Evolutionary conservation across 2,888 invertebrate species (phyloP).

Genomic region (Campoplex capitator): DNA sequence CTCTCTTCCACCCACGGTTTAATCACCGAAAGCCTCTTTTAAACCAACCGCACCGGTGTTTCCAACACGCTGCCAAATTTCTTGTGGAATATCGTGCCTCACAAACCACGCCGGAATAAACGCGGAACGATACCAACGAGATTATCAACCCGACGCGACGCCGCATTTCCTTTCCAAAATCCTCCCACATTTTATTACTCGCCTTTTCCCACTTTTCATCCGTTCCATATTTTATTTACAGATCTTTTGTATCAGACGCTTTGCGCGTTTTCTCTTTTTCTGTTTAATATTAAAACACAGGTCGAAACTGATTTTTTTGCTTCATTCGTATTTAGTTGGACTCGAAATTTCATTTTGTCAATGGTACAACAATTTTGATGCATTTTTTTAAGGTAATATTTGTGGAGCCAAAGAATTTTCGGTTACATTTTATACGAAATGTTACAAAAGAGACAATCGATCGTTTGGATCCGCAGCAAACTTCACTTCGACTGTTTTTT

Average conservation of each 20-base stretch:
- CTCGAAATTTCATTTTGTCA: too few relatives aligned
- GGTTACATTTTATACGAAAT: too few relatives aligned
- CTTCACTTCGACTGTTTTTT: slow-evolving; percentile 29
- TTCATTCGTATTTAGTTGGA: too few relatives aligned
- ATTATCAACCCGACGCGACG: slow-evolving; percentile 61
- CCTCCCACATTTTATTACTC: slow-evolving; percentile 20
- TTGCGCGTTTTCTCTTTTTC: background rate
- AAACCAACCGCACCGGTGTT: slow-evolving; percentile 44
- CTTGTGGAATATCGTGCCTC: slow-evolving; percentile 39
- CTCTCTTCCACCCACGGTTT: slow-evolving; percentile 69
- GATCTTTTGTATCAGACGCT: slow-evolving; percentile 4
- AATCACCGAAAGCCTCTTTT: slow-evolving; percentile 52
- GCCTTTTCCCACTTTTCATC: slow-evolving; percentile 5
- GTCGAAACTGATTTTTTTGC: background rate
- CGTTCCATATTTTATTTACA: slow-evolving; percentile 7
- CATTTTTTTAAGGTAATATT: too few relatives aligned
- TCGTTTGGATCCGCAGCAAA: slow-evolving; percentile 1
- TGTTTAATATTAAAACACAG: background rate
- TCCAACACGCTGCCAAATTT: slow-evolving; percentile 66
- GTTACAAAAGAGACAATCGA: slow-evolving; percentile 31
- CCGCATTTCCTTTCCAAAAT: slow-evolving; percentile 59
- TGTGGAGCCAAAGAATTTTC: too few relatives aligned
- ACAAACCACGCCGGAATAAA: slow-evolving; percentile 28
- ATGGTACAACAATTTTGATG: too few relatives aligned
- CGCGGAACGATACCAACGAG: slow-evolving; percentile 51